phyloP scores from a whole-genome alignment of 2,888 invertebrate species.

The Vannuccia rotundouncinata region DNA sequence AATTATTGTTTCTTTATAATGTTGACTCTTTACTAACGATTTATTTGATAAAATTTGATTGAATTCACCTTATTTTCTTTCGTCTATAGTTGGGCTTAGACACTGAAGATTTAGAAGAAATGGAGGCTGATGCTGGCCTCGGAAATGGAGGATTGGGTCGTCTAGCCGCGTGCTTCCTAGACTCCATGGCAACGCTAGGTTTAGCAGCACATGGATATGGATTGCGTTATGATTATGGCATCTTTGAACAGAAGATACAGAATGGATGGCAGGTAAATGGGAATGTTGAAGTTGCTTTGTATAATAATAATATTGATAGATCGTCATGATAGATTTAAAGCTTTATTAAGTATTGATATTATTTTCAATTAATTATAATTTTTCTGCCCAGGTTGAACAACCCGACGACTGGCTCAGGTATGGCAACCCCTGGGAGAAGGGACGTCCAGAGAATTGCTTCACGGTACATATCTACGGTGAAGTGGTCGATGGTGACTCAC shows the following conservation, averaged over 20 bases:
- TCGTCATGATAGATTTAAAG: no score
- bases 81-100: conserved; percentile 85
- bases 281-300: no score
- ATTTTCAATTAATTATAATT: no score
- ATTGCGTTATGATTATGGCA: conserved; percentile 96
- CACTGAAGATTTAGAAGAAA: conserved; percentile 91
- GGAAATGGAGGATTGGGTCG: conserved; percentile 97
- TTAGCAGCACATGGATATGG: conserved; percentile 98
- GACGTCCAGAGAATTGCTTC: conserved; percentile 92
- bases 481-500: conserved; percentile 76
- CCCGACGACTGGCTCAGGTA: conserved; percentile 97
- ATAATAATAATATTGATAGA: no score
- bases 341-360: no score
- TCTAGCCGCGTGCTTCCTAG: conserved; percentile 93
- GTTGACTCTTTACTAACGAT: no score
- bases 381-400: conserved; percentile 83
- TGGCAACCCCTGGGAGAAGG: conserved; percentile 99
- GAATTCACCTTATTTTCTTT: no score
- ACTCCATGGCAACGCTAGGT: conserved; percentile 95
- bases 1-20: no score
- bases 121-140: conserved; percentile 95
- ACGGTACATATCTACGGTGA: conserved; percentile 93
- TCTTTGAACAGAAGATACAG: conserved; percentile 89
- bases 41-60: no score
- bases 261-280: conserved; percentile 76